Evolutionary conservation across 2,797 vertebrate genomes (phyloP), one percentile per base, ranked within the genome.

Genomic region (Pipistrellus nathusii): DNA sequence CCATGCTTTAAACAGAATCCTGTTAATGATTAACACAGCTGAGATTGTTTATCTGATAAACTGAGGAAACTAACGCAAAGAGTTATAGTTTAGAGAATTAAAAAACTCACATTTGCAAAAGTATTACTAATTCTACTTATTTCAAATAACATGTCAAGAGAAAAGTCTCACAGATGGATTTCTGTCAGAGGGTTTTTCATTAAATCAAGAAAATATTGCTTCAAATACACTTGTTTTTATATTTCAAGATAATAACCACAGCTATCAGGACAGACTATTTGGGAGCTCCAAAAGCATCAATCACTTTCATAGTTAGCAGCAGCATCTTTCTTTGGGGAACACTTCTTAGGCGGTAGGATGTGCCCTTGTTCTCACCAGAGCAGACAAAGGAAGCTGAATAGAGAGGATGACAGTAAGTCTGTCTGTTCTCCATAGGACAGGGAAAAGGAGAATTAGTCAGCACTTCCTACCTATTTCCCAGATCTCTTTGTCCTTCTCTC

Each of bases 181-280:
- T 62, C 25, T 62, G 57, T 30, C 25, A 62, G 12, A 62, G 57
- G 57, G 12, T 30, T 30, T 62, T 62, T 62, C 11, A 62, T 30
- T 27, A 64, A 59, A 9, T 64, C 10, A 57, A 55, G 51, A 53
- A 93, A 91, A 75, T 81, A 14, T 62, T 77, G 48, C 35, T 94
- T 95, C 55, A 57, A 41, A 83, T 68, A 77, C 18, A 80, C 18
- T 46, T 62, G 23, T 25, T 85, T 66, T 78, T 85, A 78, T 82
- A 66, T 80, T 90, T 94, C 32, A 83, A 89, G 18, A 81, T 88
- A 93, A 84, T 77, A 95, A 90, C 38, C 15, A 84, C 17, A 62
- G 44, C 62, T 80, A 76, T 11, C 35, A 69, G 14, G 41, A 46
- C 21, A 91, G 85, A 46, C 14, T 77, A 64, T 11, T n/a, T 53